Percentiles rank a stretch among this genome's conserved stretches.
phyloP scores from a whole-genome alignment of 2,888 invertebrate species.

The Euproctis similis region DNA sequence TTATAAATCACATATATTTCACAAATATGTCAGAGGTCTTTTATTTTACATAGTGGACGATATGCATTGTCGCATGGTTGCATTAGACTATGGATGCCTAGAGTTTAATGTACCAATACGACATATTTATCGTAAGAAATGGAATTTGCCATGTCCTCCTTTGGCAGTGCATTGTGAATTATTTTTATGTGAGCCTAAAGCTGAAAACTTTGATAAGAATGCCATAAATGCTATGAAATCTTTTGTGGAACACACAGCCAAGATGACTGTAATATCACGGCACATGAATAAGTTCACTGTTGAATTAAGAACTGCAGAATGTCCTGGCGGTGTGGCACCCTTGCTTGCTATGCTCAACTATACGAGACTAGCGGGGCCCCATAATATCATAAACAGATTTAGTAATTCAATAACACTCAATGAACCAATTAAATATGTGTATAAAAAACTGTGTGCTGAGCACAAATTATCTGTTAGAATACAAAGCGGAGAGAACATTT shows the following conservation, averaged over 20 bases:
- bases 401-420: background rate
- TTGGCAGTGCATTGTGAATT: conserved; percentile 14
- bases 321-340: conserved; percentile 13
- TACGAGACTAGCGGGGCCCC: conserved; percentile 4
- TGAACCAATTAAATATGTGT: conserved; percentile 5
- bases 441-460: conserved; percentile 9
- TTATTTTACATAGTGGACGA: conserved; percentile 1
- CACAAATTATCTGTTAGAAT: conserved; percentile 10
- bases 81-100: conserved; percentile 16
- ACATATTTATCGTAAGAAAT: conserved; percentile 3
- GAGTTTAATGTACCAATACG: conserved; percentile 5
- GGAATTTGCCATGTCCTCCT: conserved; percentile 4
- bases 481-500: conserved; percentile 7
- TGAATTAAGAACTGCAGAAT: conserved; percentile 8
- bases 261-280: conserved; percentile 6
- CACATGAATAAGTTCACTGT: conserved; percentile 7
- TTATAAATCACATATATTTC: conserved; percentile 9
- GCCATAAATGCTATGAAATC: conserved; percentile 13
- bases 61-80: conserved; percentile 7
- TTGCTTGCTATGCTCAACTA: conserved; percentile 8
- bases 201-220: conserved; percentile 5
- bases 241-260: conserved; percentile 4
- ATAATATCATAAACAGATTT: background rate
- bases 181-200: conserved; percentile 12
- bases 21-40: conserved; percentile 11